Percentiles rank a stretch among this genome's conserved stretches.
phyloP scores from a whole-genome alignment of 2,888 invertebrate species.

The Acholoe squamosa region DNA sequence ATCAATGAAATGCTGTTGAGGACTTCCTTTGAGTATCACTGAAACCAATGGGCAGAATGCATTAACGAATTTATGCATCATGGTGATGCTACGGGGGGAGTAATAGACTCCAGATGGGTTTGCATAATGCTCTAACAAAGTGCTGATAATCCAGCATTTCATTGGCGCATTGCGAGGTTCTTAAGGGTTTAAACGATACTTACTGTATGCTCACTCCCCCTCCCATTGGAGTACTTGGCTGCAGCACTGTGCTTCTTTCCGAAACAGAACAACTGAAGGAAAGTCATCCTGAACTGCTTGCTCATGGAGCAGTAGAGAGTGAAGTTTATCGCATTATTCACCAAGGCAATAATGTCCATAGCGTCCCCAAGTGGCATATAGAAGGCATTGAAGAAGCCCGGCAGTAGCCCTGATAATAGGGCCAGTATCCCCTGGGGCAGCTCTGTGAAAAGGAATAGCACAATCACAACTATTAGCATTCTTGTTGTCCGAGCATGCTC shows the following conservation, averaged over 20 bases:
- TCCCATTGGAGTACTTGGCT: not conserved
- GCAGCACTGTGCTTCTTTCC: not conserved
- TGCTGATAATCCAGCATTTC: no score
- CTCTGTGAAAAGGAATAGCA: conserved; percentile 94
- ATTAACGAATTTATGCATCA: no score
- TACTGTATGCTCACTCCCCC: not conserved
- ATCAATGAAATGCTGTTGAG: no score
- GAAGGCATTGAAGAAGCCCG: conserved; percentile 77
- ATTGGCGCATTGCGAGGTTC: no score
- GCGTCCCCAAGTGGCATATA: conserved; percentile 88
- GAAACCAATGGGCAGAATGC: no score
- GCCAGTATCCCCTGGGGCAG: conserved; percentile 91
- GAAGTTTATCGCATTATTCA: conserved; percentile 96
- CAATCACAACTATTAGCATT: conserved; percentile 93
- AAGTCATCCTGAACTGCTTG: conserved; percentile 90
- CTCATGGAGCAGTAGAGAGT: conserved; percentile 97
- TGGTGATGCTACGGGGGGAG: no score
- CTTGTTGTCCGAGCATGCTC: conserved; percentile 89
- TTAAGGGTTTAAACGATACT: no score
- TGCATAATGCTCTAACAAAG: no score
- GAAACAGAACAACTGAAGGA: conserved; percentile 73
- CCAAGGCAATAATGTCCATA: conserved; percentile 94
- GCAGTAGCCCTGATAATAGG: conserved; percentile 84
- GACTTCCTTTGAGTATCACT: no score
- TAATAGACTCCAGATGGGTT: no score